Base-by-base conservation (phyloP, 2,888 invertebrate species). In the Drosophila nr. perissopoda region DNA sequence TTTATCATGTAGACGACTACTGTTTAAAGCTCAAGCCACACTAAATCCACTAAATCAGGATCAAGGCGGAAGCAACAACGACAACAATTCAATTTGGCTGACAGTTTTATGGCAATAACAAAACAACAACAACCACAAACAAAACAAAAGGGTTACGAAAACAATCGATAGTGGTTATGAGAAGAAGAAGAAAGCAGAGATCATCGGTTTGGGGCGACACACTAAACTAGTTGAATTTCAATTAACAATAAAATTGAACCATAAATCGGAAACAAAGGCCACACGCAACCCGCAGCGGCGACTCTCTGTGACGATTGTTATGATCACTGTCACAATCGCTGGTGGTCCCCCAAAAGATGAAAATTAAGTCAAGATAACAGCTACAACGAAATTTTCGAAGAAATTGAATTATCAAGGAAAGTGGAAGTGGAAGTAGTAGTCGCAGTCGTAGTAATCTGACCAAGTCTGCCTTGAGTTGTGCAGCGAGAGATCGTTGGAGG, bases 141-240 rank as follows among this genome's bases (percentile, higher is more conserved):
- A 61, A 42, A 21, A 21, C 36, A 56, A 59, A 56, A 60, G 53
- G 29, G 33, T 27, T 65, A 62, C 42, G 27, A 56, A 68, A 46
- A 40, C 25, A 52, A 59, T 56, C 57, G 57, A 42, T 54, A 18
- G 34, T 36, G 25, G 6, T 34, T 48, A 53, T 54, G 54, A n/a
- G 18, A 7, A 2, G 21, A 13, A 46, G 46, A 21, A 27, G 36
- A 16, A 54, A 54, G 18, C 16, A 21, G 21, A 42, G 57, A 57
- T 57, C 16, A 56, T 27, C 16, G 25, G 59, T 40, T 38, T 29
- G 42, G 33, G 62, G 60, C 75, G 79, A 84, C 76, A 79, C 69
- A 90, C 85, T 89, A 89, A 90, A 90, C 88, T 90, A 88, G 88
- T 91, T 88, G 91, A 78, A 72, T 89, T 89, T 90, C 91, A 91